Base-by-base conservation (phyloP, 1,140 invertebrate species). In the Drosophila burlai region DNA sequence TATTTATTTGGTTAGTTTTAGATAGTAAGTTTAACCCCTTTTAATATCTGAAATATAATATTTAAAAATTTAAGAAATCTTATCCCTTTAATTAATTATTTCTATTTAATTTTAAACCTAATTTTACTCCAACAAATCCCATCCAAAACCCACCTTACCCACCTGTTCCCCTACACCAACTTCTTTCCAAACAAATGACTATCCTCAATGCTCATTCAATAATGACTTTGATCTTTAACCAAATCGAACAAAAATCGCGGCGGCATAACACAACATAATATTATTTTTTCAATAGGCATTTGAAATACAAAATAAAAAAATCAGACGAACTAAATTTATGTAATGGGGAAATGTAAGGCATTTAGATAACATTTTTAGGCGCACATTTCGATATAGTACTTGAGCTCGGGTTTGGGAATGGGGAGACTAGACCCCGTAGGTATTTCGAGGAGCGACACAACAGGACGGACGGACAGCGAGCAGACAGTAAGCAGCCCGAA, bases 321-420 rank as follows among this genome's bases (percentile, higher is more conserved):
- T 24, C 13, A 24, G 15, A 24, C 34, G 24, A 38, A 36, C 2
- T 21, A 74, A 71, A 67, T 80, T 71, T 83, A 89, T 89, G 81
- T 55, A 86, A 86, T 66, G 68, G 77, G 87, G 73, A 87, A 89
- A 83, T 87, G 84, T 72, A 34, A 66, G 81, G 59, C 80, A 81
- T 78, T 84, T 81, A 74, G 83, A 84, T 80, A 87, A 69, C 83
- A 83, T 87, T 86, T 49, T 83, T 86, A 74, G 40, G 62, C 60
- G 40, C 45, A 59, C 42, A 55, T 24, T 55, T 55, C 52, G 59
- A 73, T 68, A 49, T 61, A n/a, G 69, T 21, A 71, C 67, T 71
- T 57, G 43, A 72, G 66, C 40, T 29, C 7, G 16, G 36, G 52
- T 16, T 16, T 15, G 29, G 29, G 49, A 18, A 52, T 13, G 24